Evolutionary conservation across 2,888 invertebrate genomes (phyloP).

Genomic region (Biston betularia): DNA sequence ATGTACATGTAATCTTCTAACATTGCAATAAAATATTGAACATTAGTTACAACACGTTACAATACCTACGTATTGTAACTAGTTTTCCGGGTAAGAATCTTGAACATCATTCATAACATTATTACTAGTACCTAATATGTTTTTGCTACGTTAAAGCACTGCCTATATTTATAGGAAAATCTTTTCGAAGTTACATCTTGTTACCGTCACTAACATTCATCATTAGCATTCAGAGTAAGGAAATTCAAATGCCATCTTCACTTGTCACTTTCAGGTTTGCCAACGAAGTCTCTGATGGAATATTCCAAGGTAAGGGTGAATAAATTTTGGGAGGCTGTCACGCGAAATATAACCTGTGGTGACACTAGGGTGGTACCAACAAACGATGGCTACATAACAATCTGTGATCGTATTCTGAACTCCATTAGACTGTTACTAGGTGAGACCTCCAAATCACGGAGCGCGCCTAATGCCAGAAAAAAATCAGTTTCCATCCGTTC

Average conservation of each 20-base stretch:
- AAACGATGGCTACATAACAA: constrained; percentile 6
- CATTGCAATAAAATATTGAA: too few species aligned
- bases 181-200: background rate
- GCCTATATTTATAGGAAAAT: background rate
- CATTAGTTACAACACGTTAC: too few species aligned
- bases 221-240: constrained; percentile 32
- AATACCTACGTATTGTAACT: too few species aligned
- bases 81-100: too few species aligned
- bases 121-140: background rate
- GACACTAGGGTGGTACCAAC: constrained; percentile 6
- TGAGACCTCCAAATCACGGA: too few species aligned
- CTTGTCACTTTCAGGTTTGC: constrained; percentile 23
- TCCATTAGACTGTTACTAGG: too few species aligned
- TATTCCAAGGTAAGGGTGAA: constrained; percentile 29
- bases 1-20: too few species aligned
- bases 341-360: constrained; percentile 19
- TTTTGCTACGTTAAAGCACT: background rate
- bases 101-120: background rate
- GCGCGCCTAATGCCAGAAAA: too few species aligned
- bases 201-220: constrained; percentile 16
- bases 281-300: constrained; percentile 15
- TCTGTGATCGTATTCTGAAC: background rate
- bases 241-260: constrained; percentile 31
- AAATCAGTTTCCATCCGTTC: too few species aligned
- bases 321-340: constrained; percentile 24